Conservation (phyloP, 2,888 invertebrate genomes). For the Anorthoa munda region DNA sequence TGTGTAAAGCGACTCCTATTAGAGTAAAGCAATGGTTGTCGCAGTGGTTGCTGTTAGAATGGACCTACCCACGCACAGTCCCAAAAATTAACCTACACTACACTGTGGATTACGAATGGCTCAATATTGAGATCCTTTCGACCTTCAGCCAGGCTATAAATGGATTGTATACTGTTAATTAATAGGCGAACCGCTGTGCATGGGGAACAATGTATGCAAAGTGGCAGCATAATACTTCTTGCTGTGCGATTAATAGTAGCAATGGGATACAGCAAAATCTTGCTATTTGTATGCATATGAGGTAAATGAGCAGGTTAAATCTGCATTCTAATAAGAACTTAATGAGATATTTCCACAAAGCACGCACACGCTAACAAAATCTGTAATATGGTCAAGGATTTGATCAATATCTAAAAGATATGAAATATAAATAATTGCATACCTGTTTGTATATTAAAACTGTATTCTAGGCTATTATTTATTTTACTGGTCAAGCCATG, state of each 20-base stretch:
- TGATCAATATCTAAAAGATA: slow-evolving; percentile 13
- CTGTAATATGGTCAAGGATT: slow-evolving; percentile 9
- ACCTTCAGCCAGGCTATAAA: slow-evolving; percentile 53
- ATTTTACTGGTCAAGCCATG: slow-evolving; percentile 54
- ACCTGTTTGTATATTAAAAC: slow-evolving; percentile 12
- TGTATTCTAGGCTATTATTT: slow-evolving; percentile 39
- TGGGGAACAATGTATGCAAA: slow-evolving; percentile 38
- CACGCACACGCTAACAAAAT: not conserved
- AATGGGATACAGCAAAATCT: slow-evolving; percentile 11
- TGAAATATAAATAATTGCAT: not conserved
- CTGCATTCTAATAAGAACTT: not conserved
- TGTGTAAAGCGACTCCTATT: not conserved
- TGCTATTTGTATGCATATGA: not conserved
- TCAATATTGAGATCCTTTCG: slow-evolving; percentile 49
- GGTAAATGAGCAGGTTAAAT: slow-evolving; percentile 2
- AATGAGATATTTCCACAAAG: not conserved
- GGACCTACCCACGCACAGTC: not conserved
- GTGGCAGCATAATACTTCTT: slow-evolving; percentile 4
- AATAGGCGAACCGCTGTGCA: slow-evolving; percentile 43
- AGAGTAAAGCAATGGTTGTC: slow-evolving; percentile 1
- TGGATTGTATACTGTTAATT: slow-evolving; percentile 57
- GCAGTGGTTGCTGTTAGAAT: slow-evolving; percentile 4
- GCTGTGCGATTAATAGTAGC: not conserved
- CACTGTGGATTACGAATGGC: slow-evolving; percentile 31
- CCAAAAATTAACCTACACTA: slow-evolving; percentile 25